These are phyloP conservation scores for Carcharodon carcharias DNA, from an alignment of 2,797 vertebrate genomes.

Conservation along the genomic window DNA sequence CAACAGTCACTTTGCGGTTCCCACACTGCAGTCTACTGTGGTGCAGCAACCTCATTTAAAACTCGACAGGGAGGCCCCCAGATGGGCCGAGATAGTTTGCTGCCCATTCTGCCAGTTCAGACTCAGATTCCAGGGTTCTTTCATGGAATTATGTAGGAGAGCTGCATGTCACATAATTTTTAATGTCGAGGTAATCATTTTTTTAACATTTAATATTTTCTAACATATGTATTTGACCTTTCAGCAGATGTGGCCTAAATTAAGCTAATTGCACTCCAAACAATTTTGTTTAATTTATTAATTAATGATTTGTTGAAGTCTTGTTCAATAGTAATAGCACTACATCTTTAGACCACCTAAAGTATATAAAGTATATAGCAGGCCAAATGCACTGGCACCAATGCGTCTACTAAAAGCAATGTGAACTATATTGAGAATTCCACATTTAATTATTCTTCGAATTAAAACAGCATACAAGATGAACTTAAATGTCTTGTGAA, in stretches of 20 bases:
- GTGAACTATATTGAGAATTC: neutral
- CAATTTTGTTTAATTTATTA: neutral
- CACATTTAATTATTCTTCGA: neutral
- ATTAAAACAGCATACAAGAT: neutral
- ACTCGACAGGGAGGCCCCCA: neutral
- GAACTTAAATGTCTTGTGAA: neutral
- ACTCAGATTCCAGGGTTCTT: neutral
- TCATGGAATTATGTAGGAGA: neutral
- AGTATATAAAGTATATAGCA: neutral
- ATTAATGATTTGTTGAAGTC: neutral
- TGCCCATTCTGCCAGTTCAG: neutral
- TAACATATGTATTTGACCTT: neutral
- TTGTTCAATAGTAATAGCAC: neutral
- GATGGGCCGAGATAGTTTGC: neutral
- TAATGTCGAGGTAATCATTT: neutral
- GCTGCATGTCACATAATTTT: neutral
- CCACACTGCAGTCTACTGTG: neutral
- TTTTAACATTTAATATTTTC: neutral
- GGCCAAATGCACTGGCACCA: neutral
- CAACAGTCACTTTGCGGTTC: neutral
- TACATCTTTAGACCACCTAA: neutral
- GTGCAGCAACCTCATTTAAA: neutral
- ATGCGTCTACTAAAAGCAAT: neutral
- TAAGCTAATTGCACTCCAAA: neutral
- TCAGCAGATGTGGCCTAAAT: neutral